Conservation (phyloP, 2,797 vertebrate genomes). For the Gobio occitaniae region DNA sequence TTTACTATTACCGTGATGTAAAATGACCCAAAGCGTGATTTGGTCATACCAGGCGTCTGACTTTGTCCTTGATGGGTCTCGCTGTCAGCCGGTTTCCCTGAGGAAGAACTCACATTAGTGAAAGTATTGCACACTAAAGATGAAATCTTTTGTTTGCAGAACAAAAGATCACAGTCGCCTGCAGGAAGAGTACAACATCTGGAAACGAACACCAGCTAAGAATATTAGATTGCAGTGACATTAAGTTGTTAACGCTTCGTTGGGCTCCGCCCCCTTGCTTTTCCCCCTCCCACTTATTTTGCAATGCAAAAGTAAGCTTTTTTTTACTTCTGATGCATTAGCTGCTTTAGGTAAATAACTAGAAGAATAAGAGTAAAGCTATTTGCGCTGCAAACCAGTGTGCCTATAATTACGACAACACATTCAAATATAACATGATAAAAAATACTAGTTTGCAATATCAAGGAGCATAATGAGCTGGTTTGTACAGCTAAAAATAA, state of each 20-base stretch:
- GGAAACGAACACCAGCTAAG: neutral
- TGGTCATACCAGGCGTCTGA: neutral
- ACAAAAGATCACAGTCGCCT: neutral
- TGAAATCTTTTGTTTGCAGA: neutral
- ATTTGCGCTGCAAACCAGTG: neutral
- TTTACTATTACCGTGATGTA: neutral
- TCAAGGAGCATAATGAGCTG: neutral
- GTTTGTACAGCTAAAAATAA: no score
- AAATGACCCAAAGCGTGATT: neutral
- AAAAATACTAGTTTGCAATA: neutral
- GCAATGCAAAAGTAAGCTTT: neutral
- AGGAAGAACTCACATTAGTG: neutral
- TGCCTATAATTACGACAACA: neutral
- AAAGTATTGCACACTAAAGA: conserved; percentile 1
- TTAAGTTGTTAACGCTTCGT: neutral
- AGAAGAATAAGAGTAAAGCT: neutral
- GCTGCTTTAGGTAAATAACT: neutral
- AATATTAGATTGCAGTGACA: neutral
- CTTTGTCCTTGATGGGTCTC: conserved; percentile 8
- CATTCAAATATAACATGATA: neutral
- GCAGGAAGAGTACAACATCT: conserved; percentile 4
- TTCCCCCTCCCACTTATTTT: neutral
- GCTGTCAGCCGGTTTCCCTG: neutral
- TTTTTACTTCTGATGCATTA: neutral
- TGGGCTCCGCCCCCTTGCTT: neutral